Evolutionary conservation across 2,113 vertebrate genomes (phyloP).

Genomic region (Gopherus evgoodei): DNA sequence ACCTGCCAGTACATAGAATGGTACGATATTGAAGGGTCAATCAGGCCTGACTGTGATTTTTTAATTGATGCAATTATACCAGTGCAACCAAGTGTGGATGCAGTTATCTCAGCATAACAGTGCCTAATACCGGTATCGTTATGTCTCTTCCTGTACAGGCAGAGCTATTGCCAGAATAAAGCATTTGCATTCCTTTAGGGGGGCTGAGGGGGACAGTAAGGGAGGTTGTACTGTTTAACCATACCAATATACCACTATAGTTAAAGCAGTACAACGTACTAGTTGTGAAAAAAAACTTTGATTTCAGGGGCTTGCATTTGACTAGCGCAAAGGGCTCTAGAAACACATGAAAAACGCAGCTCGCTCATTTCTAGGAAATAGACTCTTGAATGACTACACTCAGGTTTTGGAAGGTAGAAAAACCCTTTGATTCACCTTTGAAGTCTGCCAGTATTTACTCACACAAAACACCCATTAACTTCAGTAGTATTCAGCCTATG

Average conservation of each 20-base stretch:
- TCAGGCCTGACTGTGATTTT: background rate
- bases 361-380: background rate
- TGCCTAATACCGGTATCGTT: fast-evolving
- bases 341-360: background rate
- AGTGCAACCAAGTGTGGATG: background rate
- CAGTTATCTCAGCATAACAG: background rate
- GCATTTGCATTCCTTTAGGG: background rate
- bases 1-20: too few species aligned
- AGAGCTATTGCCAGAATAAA: background rate
- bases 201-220: background rate
- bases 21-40: too few species aligned
- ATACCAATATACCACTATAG: fast-evolving
- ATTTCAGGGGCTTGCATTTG: background rate
- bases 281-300: background rate
- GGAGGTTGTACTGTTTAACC: background rate
- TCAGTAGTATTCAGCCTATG: background rate
- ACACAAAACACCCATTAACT: background rate
- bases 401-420: background rate
- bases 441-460: background rate
- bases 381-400: background rate
- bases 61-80: background rate
- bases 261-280: too few species aligned
- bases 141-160: background rate
- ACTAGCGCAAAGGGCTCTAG: background rate
- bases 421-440: background rate